A percentile compares a stretch with the other conserved stretches of the same genome.
Conservation (phyloP, 35 echinoderm and acorn worm genomes). For the Acanthaster planci region DNA sequence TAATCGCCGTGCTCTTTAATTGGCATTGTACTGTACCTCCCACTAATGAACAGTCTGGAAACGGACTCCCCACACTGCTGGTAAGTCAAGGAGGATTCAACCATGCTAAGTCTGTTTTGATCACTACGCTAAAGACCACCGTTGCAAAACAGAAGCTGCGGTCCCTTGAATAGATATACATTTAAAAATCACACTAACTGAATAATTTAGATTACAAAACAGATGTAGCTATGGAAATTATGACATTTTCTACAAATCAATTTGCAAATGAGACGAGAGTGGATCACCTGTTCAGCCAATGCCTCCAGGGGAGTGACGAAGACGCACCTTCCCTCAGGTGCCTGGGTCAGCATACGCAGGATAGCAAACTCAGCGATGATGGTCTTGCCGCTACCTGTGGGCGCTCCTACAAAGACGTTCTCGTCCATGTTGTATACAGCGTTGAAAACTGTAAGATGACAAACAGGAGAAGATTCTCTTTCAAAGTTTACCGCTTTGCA, state of each 20-base stretch:
- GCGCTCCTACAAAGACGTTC: constrained; percentile 97
- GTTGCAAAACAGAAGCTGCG: too few relatives aligned
- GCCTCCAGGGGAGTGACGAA: constrained; percentile 95
- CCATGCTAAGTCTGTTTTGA: too few relatives aligned
- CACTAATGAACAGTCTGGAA: neutral
- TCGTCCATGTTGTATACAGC: constrained; percentile 98
- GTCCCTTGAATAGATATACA: too few relatives aligned
- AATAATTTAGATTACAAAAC: too few relatives aligned
- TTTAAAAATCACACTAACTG: too few relatives aligned
- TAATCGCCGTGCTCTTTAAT: too few relatives aligned
- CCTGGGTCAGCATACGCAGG: constrained; percentile 81
- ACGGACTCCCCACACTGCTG: constrained; percentile 7
- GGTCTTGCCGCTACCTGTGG: constrained; percentile 96
- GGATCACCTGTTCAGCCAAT: constrained; percentile 85
- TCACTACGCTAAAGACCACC: too few relatives aligned
- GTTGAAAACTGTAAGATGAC: constrained; percentile 91
- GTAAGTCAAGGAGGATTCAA: neutral
- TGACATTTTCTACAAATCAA: neutral
- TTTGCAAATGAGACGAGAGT: neutral
- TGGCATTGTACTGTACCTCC: too few relatives aligned
- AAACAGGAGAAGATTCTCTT: constrained; percentile 15
- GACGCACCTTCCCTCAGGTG: constrained; percentile 82
- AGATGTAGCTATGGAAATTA: neutral
- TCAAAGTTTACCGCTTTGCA: too few relatives aligned
- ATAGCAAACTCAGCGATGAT: constrained; percentile 95